Evolutionary conservation across 2,113 vertebrate species (phyloP).

Genomic region (Malurus alboscapulatus): DNA sequence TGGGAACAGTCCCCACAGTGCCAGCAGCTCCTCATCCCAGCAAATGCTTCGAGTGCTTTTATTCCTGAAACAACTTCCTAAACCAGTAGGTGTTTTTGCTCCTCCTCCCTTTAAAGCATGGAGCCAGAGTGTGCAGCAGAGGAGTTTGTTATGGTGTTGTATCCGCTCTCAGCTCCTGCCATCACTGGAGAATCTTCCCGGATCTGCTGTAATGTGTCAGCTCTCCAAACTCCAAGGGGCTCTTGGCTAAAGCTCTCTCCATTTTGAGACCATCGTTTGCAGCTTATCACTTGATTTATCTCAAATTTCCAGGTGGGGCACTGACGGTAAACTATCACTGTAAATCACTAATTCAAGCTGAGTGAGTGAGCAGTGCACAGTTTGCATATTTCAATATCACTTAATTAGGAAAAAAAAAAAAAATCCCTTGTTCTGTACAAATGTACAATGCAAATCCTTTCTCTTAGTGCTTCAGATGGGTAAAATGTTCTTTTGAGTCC

Average conservation of each 20-base stretch:
- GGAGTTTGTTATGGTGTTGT: not conserved
- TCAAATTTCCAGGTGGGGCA: slow-evolving; percentile 62
- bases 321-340: slow-evolving; percentile 33
- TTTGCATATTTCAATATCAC: slow-evolving; percentile 36
- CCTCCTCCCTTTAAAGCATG: not conserved
- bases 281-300: slow-evolving; percentile 63
- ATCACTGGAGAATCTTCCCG: slow-evolving; percentile 2
- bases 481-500: slow-evolving; percentile 32
- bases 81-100: not conserved
- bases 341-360: slow-evolving; percentile 59
- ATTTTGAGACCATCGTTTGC: not conserved
- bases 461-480: not conserved
- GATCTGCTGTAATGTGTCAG: slow-evolving; percentile 19
- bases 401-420: slow-evolving; percentile 34
- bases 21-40: not conserved
- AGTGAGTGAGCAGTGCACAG: not conserved
- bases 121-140: not conserved
- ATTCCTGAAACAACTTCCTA: not conserved
- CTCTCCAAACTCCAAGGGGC: slow-evolving; percentile 30
- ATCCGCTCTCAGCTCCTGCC: not conserved
- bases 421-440: not conserved
- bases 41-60: not conserved
- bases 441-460: slow-evolving; percentile 5
- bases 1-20: fast-evolving
- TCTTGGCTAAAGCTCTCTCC: slow-evolving; percentile 30